Percentiles rank a stretch among this genome's conserved stretches.
phyloP scores from a whole-genome alignment of 1,140 invertebrate genomes.

The Brachionus asplanchnoidis region DNA sequence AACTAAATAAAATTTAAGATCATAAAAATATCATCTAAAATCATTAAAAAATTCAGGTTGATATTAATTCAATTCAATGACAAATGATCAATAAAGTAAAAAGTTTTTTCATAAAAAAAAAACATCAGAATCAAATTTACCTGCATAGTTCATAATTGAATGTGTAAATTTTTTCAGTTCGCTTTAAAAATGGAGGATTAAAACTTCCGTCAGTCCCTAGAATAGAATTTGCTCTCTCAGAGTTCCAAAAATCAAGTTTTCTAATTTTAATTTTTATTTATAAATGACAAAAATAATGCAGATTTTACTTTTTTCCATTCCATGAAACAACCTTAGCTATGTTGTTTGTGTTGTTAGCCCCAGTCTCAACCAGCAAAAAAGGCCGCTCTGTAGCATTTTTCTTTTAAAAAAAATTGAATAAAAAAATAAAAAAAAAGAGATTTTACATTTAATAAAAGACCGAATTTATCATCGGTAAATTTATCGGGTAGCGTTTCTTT shows the following conservation, averaged over 20 bases:
- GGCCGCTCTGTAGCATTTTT: constrained; percentile 6
- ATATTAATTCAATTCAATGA: too few species aligned
- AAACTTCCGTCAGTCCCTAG: constrained; percentile 19
- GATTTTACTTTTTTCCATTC: constrained; percentile 1
- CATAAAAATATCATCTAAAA: too few species aligned
- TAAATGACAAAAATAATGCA: not conserved
- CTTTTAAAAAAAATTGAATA: not conserved
- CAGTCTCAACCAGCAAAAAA: not conserved
- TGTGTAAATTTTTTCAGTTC: not conserved
- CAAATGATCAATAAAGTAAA: too few species aligned
- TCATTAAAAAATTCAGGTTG: too few species aligned
- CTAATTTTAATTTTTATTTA: not conserved
- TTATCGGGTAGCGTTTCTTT: not conserved
- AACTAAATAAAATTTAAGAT: too few species aligned
- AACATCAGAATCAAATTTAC: not conserved
- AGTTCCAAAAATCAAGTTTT: constrained; percentile 8
- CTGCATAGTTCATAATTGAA: constrained; percentile 18
- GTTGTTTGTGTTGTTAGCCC: not conserved
- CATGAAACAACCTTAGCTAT: not conserved
- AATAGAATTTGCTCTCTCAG: not conserved
- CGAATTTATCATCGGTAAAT: constrained; percentile 21
- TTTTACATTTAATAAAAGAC: not conserved
- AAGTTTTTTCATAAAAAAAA: too few species aligned
- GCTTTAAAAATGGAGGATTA: not conserved
- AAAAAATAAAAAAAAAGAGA: not conserved